Evolutionary conservation across 2,797 vertebrate species (phyloP), one percentile per base, ranked within the genome.

Genomic region (Paguma larvata): DNA sequence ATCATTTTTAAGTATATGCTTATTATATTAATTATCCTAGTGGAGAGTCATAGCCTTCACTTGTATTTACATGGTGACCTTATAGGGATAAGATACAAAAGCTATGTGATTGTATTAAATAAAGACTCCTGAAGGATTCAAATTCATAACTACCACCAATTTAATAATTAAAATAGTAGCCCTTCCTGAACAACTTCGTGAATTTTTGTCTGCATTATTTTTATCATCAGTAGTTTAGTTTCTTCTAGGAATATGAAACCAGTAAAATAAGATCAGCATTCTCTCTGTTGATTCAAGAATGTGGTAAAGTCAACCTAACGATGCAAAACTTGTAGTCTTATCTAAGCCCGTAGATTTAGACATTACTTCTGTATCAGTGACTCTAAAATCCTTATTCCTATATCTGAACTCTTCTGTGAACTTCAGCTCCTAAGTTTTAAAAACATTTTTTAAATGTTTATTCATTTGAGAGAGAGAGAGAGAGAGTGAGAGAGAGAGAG

Each of bases 21-120:
- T 97, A 63, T 93, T 88, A 79, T 97, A 59, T 93, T 88, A 79
- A 85, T 93, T 85, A 89, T 93, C 75, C 10, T n/a, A 27, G 12
- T 30, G 46, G n/a, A 93, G 34, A 44, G 91, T 79, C 95, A 30
- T 30, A 18, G 16, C 85, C 56, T 93, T 94, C 48, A 83, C 11
- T 44, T 95, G 23, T 91, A 82, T 95, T 94, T 96, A 44, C 32
- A 56, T 80, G 6, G 16, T 86, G 80, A 85, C 19, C 77, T 93
- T 94, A 34, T 77, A 89, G 32, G 30, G 84, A 68, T 79, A 15
- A 51, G 51, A 51, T 85, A 78, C 7, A 91, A 90, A 88, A 83
- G 2, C 72, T 92, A 0, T 56, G 72, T 78, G n/a, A 59, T 10
- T 91, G 2, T 48, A 53, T 41, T 91, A 96, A 78, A 9, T 79